Base-by-base conservation (phyloP, 2,797 vertebrate genomes). In the Cirrhinus molitorella region DNA sequence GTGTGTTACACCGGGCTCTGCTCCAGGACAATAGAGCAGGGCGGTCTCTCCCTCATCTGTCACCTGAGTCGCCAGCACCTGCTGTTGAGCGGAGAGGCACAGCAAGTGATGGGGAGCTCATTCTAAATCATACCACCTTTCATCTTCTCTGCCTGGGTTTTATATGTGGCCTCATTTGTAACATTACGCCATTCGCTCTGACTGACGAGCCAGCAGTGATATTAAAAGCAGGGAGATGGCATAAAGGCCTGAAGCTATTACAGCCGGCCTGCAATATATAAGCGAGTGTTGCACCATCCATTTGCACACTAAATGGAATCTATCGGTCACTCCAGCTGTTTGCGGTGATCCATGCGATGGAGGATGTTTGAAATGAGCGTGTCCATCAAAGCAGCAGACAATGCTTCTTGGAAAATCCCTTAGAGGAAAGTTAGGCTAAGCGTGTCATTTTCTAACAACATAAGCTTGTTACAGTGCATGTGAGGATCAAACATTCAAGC, bases 1-100 rank as follows among this genome's bases (percentile, higher is more conserved):
- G 59, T 75, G 40, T 68, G 9, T 45, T 53, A 51, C 3, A 6
- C 21, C 16, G 0, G 80, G 70, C 80, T 17, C n/a, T 8, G 10
- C 80, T 74, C 80, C 80, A 74, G 80, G 70, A 74, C 80, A 74
- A 74, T 81, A n/a, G 34, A 67, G 72, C 1, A 57, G 21, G 79
- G 79, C 21, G 73, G 79, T 71, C 53, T 71, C 75, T 55, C 37
- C 74, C 67, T 85, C 84, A 85, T 85, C 84, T 82, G 84, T 85
- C 84, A 85, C 84, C 79, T 77, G 45, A 40, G 75, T 81, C 57
- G 73, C 72, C 68, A 85, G 17, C 66, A 85, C 84, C 65, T 81
- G 74, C 65, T 85, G 72, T 75, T 61, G 73, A 80, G 84, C 25
- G 23, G 12, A 74, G 77, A 73, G 59, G 78, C 57, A 49, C 37